Percentiles rank a stretch among this genome's conserved stretches.
Conservation (phyloP, 2,888 invertebrate genomes). For the Ichneumon xanthorius region DNA sequence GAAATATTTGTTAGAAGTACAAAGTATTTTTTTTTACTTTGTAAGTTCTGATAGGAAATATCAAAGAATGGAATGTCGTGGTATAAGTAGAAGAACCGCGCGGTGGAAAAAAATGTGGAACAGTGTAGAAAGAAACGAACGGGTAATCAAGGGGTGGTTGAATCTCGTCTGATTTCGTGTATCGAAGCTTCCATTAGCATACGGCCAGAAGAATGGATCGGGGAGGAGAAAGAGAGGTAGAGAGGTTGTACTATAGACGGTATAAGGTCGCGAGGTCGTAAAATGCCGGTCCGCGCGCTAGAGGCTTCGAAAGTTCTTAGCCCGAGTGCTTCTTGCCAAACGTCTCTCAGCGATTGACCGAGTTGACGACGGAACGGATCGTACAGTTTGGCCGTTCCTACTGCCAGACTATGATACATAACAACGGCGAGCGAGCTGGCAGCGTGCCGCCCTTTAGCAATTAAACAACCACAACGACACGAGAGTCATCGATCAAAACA, state of each 20-base stretch:
- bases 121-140: neutral
- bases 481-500: slow-evolving; percentile 50
- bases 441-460: slow-evolving; percentile 16
- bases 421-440: slow-evolving; percentile 24
- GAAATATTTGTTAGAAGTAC: no score
- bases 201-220: slow-evolving; percentile 20
- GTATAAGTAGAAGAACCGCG: neutral
- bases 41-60: neutral
- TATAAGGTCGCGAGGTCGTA: slow-evolving; percentile 68
- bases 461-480: slow-evolving; percentile 30
- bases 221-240: neutral
- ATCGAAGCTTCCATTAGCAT: slow-evolving; percentile 19
- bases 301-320: slow-evolving; percentile 42
- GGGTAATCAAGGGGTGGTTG: neutral
- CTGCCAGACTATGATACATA: slow-evolving; percentile 52
- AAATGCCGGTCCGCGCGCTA: slow-evolving; percentile 63
- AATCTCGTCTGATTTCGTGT: neutral
- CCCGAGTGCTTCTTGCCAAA: slow-evolving; percentile 66
- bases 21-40: no score
- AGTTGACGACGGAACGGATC: slow-evolving; percentile 70
- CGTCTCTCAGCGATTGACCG: slow-evolving; percentile 71
- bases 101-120: no score
- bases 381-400: slow-evolving; percentile 56
- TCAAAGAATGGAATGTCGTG: neutral
- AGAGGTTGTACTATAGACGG: slow-evolving; percentile 22